Conservation (phyloP, 2,797 vertebrate genomes). For the Gorsachius magnificus region DNA sequence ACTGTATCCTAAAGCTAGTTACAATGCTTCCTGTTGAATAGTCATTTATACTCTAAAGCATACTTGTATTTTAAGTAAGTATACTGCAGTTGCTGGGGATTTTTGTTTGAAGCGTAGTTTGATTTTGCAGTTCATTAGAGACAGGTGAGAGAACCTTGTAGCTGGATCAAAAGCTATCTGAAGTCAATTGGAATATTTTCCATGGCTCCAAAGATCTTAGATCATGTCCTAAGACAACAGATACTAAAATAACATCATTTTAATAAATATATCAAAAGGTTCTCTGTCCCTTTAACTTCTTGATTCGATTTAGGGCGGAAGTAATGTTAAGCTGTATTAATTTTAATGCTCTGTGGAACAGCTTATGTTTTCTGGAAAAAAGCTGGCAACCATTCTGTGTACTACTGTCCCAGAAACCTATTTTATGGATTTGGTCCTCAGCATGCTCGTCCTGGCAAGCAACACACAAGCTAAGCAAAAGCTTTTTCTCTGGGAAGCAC, state of each 20-base stretch:
- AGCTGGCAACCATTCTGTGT: constrained; percentile 10
- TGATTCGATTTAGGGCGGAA: constrained; percentile 22
- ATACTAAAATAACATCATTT: neutral
- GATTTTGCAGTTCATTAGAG: neutral
- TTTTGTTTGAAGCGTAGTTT: neutral
- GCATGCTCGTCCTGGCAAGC: neutral
- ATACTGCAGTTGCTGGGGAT: neutral
- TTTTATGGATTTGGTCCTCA: constrained; percentile 18
- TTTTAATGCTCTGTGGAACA: constrained; percentile 54
- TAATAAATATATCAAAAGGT: neutral
- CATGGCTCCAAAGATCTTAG: neutral
- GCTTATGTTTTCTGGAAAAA: constrained; percentile 55
- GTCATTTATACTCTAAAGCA: neutral
- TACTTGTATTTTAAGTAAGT: neutral
- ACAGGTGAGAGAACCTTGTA: neutral
- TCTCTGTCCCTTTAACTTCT: constrained; percentile 38
- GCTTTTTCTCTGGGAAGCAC: neutral
- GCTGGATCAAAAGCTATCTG: neutral
- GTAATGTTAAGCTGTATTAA: constrained; percentile 57
- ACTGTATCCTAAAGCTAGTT: neutral
- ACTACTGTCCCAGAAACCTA: constrained; percentile 64
- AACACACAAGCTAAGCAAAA: neutral
- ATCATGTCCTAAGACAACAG: neutral
- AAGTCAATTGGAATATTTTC: neutral
- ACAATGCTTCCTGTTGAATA: neutral